Evolutionary conservation across 2,113 vertebrate genomes (phyloP).

Genomic region (Mionectes macconnelli): DNA sequence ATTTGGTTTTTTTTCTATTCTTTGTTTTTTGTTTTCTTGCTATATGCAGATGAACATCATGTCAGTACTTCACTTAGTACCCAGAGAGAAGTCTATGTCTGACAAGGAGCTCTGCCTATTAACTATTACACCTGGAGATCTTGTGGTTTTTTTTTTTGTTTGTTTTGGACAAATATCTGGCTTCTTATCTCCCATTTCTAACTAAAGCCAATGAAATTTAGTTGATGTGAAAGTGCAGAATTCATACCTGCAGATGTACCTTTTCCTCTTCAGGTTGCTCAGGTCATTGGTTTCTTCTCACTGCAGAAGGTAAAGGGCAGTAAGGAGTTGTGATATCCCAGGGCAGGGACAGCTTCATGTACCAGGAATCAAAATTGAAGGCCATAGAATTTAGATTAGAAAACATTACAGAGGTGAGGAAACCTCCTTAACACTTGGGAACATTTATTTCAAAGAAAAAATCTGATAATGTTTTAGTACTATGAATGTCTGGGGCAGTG

Average conservation of each 20-base stretch:
- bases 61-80: not conserved
- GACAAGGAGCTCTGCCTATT: not conserved
- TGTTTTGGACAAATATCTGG: not conserved
- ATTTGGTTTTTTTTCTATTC: not conserved
- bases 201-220: not conserved
- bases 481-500: not conserved
- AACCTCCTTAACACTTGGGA: not conserved
- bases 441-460: not conserved
- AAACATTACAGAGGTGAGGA: not conserved
- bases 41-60: not conserved
- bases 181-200: not conserved
- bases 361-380: not conserved
- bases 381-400: not conserved
- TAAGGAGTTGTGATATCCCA: not conserved
- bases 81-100: not conserved
- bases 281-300: not conserved
- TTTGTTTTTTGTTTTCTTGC: not conserved
- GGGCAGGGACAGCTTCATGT: not conserved
- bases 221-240: not conserved
- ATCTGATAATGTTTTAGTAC: not conserved
- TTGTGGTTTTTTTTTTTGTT: not conserved
- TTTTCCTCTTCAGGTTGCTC: not conserved
- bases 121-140: not conserved
- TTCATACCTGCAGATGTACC: not conserved
- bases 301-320: not conserved